phyloP scores from a whole-genome alignment of 2,113 vertebrate genomes.

The Thomomys bottae region DNA sequence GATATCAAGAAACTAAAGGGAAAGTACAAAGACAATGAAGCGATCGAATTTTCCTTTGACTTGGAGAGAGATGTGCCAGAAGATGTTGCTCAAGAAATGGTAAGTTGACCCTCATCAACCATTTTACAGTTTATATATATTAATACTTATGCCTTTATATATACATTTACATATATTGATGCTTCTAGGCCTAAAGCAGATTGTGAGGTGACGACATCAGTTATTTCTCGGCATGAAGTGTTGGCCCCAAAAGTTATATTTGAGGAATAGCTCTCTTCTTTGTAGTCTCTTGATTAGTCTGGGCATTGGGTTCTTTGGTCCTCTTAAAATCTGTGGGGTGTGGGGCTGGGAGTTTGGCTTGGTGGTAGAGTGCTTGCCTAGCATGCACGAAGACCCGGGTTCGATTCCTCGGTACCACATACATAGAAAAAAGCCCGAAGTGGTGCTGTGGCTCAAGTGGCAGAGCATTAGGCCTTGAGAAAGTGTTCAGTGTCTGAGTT shows the following conservation, averaged over 20 bases:
- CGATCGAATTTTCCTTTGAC: constrained; percentile 99
- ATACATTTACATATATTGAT: neutral
- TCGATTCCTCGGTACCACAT: no score
- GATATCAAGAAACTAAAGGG: constrained; percentile 99
- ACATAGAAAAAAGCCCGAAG: no score
- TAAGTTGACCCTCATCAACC: constrained; percentile 79
- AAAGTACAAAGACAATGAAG: constrained; percentile 99
- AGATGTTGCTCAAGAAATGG: constrained; percentile 99
- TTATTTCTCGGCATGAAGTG: neutral
- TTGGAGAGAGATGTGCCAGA: constrained; percentile 97
- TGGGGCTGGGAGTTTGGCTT: no score
- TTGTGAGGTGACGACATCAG: neutral
- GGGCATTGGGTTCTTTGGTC: neutral
- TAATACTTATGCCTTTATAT: no score
- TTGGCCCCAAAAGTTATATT: neutral
- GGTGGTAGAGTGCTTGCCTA: no score
- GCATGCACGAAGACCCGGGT: no score
- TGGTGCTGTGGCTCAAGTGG: no score
- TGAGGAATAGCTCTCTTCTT: neutral
- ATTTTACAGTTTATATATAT: constrained; percentile 15
- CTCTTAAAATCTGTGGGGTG: neutral
- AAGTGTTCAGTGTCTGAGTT: no score
- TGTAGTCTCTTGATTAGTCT: constrained; percentile 28
- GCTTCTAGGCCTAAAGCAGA: neutral
- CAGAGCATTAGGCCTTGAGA: no score